These are phyloP conservation scores for Xiphophorus couchianus DNA, from an alignment of 2,113 vertebrate genomes.

Conservation along the genomic window DNA sequence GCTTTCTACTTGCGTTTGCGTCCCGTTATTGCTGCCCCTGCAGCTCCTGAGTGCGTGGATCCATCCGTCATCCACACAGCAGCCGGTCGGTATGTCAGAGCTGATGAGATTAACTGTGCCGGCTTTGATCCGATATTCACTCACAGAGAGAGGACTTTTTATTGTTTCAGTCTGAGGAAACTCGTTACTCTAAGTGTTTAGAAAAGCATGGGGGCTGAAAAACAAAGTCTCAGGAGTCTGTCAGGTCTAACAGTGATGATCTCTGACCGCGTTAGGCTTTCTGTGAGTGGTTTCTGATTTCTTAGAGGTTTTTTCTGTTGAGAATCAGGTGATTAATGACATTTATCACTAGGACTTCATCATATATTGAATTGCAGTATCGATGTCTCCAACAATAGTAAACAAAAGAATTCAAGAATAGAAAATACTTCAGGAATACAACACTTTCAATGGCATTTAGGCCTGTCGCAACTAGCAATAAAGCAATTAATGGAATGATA, in stretches of 20 bases:
- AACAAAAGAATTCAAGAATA: background rate
- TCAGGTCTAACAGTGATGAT: no score
- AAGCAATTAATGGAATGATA: no score
- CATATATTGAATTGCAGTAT: background rate
- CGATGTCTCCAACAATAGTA: background rate
- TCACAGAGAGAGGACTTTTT: slow-evolving; percentile 19
- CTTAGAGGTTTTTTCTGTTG: background rate
- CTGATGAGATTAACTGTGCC: slow-evolving; percentile 54
- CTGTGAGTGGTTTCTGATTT: background rate
- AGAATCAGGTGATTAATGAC: background rate
- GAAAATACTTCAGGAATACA: background rate
- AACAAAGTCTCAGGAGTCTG: background rate
- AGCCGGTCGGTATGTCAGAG: slow-evolving; percentile 36
- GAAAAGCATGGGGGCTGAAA: slow-evolving; percentile 17
- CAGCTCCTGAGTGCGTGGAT: slow-evolving; percentile 7
- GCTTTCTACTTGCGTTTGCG: background rate
- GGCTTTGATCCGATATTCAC: slow-evolving; percentile 30
- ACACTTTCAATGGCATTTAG: no score
- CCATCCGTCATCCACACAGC: slow-evolving; percentile 28
- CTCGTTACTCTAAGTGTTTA: slow-evolving; percentile 31
- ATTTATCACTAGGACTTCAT: background rate
- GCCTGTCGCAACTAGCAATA: no score
- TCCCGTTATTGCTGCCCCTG: slow-evolving; percentile 42
- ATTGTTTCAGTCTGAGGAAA: slow-evolving; percentile 34
- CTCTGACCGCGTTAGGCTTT: no score